A percentile compares a stretch with the other conserved stretches of the same genome.
Evolutionary conservation across 2,113 vertebrate species (phyloP).

Genomic region (Campylomormyrus tamandua): DNA sequence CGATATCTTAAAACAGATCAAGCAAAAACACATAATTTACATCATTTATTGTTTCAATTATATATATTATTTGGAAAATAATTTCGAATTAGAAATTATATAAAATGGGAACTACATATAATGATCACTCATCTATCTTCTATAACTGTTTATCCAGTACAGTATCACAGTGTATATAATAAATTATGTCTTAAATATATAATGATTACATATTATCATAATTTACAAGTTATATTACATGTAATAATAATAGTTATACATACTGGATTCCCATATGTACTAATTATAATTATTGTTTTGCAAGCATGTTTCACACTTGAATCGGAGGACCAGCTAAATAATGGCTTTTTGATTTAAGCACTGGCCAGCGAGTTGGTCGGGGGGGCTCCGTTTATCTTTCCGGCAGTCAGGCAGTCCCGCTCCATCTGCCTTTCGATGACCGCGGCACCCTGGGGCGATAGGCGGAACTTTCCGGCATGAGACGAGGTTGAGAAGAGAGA

Average conservation of each 20-base stretch:
- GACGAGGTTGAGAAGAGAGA: not conserved
- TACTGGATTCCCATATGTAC: not conserved
- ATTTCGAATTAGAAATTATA: not conserved
- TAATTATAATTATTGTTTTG: slow-evolving; percentile 3
- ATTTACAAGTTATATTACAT: not conserved
- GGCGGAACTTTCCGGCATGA: not conserved
- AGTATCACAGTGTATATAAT: not conserved
- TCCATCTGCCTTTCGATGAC: not conserved
- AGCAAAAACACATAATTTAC: not conserved
- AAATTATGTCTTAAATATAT: not conserved
- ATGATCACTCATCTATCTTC: not conserved
- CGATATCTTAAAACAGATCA: not conserved
- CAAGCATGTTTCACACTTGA: not conserved
- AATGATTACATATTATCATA: not conserved
- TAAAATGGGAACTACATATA: not conserved
- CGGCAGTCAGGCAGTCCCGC: not conserved
- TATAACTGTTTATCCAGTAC: not conserved
- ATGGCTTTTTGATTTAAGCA: not conserved
- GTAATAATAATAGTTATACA: not conserved
- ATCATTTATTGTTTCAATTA: not conserved
- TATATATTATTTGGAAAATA: not conserved
- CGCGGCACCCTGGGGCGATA: not conserved
- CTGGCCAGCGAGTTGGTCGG: not conserved
- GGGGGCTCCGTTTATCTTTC: not conserved
- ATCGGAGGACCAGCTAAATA: not conserved